Base-by-base conservation (phyloP, 2,888 invertebrate species). In the Andrena minutula region DNA sequence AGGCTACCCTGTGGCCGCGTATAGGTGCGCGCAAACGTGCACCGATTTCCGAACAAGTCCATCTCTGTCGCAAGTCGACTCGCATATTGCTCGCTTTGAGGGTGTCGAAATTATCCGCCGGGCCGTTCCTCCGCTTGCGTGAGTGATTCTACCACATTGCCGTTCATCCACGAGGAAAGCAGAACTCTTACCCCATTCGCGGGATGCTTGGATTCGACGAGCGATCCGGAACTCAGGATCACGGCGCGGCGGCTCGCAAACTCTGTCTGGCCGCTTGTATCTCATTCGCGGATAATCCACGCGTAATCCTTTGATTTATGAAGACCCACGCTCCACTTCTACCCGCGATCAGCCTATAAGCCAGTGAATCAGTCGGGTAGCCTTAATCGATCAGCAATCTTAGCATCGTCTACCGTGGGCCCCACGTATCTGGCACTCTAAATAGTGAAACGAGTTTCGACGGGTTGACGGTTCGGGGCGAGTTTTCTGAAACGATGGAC, bases 221-320 rank as follows among this genome's bases (percentile, higher is more conserved):
- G 61, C 61, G 51, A 76, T 65, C 56, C 26, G 64, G 69, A 47
- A 58, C 64, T 69, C 61, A 72, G 71, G 66, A 77, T 77, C 73
- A 53, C 30, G 78, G 60, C 16, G 7, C 30, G 78, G 60, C 16
- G 7, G 56, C 56, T 56, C 41, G 63, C 41, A 41, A 26, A 12
- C 61, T 47, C 47, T 71, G 26, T 23, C 53, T 10, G 26, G 10
- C 12, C 47, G 7, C 69, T 49, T 66, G 66, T 74, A 76, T 82
- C 78, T 83, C 77, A 71, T 73, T 82, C 74, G 30, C 74, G 10
- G 61, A 69, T 82, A 83, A 83, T 83, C 83, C 82, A 26, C 51
- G 75, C 32, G 35, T 83, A 83, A 82, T 78, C 78, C 84, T 83
- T 83, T 83, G 79, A 79, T 83, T 84, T 79, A 83, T 70, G 79